Evolutionary conservation across 1,140 invertebrate species (phyloP).

Genomic region (Aphelenchoides avenae): DNA sequence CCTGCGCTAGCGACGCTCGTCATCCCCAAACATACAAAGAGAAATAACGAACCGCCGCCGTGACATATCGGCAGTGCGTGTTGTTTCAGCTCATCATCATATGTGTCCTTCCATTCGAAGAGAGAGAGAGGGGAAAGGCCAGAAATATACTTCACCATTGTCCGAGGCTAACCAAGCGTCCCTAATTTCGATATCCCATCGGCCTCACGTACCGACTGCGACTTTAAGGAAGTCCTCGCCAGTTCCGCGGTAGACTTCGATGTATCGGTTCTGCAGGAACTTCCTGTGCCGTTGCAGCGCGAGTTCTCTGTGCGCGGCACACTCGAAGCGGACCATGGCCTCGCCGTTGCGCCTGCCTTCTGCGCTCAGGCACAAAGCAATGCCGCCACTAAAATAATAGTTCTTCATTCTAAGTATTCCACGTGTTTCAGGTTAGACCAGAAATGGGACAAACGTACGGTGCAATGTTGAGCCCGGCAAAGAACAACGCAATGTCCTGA

Average conservation of each 20-base stretch:
- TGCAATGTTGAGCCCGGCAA: slow-evolving; percentile 92
- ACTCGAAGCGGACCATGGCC: slow-evolving; percentile 87
- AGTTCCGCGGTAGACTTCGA: slow-evolving; percentile 91
- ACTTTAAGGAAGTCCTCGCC: slow-evolving; percentile 94
- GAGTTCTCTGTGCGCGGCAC: slow-evolving; percentile 91
- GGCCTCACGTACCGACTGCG: slow-evolving; percentile 73
- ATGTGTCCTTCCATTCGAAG: slow-evolving; percentile 5
- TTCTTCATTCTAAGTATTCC: slow-evolving; percentile 4
- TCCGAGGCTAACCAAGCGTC: too few relatives aligned
- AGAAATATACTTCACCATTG: slow-evolving; percentile 21
- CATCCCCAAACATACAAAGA: too few relatives aligned
- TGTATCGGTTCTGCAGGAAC: slow-evolving; percentile 86
- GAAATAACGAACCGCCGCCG: too few relatives aligned
- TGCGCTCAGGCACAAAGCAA: slow-evolving; percentile 87
- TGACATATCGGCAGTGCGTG: too few relatives aligned
- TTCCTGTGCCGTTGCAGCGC: slow-evolving; percentile 94
- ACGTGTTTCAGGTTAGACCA: too few relatives aligned
- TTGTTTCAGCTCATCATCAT: too few relatives aligned
- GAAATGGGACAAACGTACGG: slow-evolving; percentile 68
- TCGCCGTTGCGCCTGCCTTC: slow-evolving; percentile 98
- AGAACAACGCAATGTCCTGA: slow-evolving; percentile 98
- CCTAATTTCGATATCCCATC: neutral
- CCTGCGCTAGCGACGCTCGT: too few relatives aligned
- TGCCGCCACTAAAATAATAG: slow-evolving; percentile 76
- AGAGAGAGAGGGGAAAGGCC: slow-evolving; percentile 1